Evolutionary conservation across 2,113 vertebrate species (phyloP).

Genomic region (Burhinus bistriatus): DNA sequence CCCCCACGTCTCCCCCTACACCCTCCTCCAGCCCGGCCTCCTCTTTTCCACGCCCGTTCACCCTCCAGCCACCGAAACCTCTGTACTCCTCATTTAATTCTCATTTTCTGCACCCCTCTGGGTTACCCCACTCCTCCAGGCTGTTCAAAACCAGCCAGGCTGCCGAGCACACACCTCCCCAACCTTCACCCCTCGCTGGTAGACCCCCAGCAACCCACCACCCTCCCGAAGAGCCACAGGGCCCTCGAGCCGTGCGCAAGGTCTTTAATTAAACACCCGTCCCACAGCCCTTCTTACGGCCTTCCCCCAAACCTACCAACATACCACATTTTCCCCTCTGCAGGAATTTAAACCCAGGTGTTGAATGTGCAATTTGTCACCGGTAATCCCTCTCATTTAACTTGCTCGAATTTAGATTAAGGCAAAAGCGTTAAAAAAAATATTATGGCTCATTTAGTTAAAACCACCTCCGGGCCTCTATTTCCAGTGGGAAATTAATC

Average conservation of each 20-base stretch:
- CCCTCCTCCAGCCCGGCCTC: not conserved
- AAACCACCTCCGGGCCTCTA: not conserved
- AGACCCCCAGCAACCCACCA: not conserved
- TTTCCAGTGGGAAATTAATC: conserved; percentile 28
- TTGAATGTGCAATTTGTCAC: not conserved
- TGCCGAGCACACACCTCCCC: accelerated
- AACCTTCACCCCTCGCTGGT: accelerated
- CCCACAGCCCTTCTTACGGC: not conserved
- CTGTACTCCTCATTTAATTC: not conserved
- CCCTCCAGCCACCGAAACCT: not conserved
- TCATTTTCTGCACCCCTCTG: not conserved
- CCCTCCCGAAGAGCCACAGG: no score
- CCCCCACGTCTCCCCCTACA: accelerated
- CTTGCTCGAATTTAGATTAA: not conserved
- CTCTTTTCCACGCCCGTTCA: not conserved
- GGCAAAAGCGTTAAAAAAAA: not conserved
- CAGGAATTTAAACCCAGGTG: not conserved
- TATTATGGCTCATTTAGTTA: not conserved
- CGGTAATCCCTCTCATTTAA: not conserved
- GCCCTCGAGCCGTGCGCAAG: accelerated
- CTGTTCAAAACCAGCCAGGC: not conserved
- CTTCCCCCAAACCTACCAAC: not conserved
- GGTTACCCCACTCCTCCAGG: not conserved
- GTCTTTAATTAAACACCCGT: not conserved
- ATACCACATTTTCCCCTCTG: accelerated